phyloP scores from a whole-genome alignment of 2,113 vertebrate species.

The Solenodon paradoxus region DNA sequence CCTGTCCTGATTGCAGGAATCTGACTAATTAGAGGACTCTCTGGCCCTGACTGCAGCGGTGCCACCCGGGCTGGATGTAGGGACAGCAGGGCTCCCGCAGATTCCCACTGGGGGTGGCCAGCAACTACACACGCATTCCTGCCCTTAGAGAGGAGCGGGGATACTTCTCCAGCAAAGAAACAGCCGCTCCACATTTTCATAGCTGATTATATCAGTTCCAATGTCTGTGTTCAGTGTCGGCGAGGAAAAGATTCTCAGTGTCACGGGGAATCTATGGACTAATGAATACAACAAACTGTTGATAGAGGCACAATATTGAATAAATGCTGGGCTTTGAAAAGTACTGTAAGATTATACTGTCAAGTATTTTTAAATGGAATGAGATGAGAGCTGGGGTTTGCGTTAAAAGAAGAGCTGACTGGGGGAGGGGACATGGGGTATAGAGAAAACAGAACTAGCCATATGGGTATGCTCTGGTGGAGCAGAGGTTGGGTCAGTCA shows the following conservation, averaged over 20 bases:
- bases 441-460: not conserved
- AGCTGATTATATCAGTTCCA: not conserved
- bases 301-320: not conserved
- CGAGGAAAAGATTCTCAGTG: not conserved
- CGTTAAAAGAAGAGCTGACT: not conserved
- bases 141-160: not conserved
- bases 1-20: not conserved
- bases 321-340: not conserved
- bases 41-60: not conserved
- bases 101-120: not conserved
- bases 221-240: not conserved
- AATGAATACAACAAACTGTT: not conserved
- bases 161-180: not conserved
- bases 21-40: not conserved
- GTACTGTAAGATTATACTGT: not conserved
- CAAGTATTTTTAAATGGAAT: not conserved
- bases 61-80: not conserved
- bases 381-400: not conserved
- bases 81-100: not conserved
- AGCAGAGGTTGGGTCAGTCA: no score
- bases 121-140: accelerated
- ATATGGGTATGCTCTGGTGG: no score
- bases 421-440: not conserved
- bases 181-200: not conserved
- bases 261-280: not conserved